phyloP scores from a whole-genome alignment of 2,113 vertebrate species.

The Nannospalax galili region DNA sequence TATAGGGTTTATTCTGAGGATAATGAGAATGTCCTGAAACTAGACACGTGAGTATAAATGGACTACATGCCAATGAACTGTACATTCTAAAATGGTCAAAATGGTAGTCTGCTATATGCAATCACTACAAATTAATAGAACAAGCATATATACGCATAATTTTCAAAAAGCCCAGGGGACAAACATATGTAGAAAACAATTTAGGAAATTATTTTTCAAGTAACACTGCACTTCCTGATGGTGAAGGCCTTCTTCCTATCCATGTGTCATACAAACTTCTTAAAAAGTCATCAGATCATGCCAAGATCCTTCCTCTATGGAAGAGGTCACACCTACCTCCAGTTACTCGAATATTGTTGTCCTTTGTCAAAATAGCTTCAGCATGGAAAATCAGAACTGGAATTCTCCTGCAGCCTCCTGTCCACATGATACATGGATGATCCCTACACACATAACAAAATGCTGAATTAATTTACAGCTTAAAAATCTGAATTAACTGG shows the following conservation, averaged over 20 bases:
- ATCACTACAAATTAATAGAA: conserved; percentile 39
- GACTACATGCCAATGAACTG: background rate
- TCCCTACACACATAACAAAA: conserved; percentile 84
- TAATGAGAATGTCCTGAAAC: background rate
- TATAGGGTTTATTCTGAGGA: background rate
- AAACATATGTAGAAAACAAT: conserved; percentile 8
- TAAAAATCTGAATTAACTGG: background rate
- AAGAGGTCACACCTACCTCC: conserved; percentile 88
- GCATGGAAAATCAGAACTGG: conserved; percentile 94
- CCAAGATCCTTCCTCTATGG: background rate
- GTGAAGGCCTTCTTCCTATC: background rate
- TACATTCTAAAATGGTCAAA: background rate
- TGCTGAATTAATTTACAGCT: conserved; percentile 25
- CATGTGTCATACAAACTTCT: background rate
- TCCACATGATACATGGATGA: conserved; percentile 92
- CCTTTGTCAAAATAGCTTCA: conserved; percentile 93
- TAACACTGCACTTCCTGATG: background rate
- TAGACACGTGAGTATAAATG: background rate
- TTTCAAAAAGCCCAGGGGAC: background rate
- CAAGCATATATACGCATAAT: background rate
- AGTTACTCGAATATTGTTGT: conserved; percentile 89
- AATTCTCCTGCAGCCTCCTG: conserved; percentile 91
- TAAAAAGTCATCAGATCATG: background rate
- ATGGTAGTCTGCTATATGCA: background rate
- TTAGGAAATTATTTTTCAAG: conserved; percentile 34